Conservation (phyloP, 2,888 invertebrate species). For the Lamellibrachia satsuma region DNA sequence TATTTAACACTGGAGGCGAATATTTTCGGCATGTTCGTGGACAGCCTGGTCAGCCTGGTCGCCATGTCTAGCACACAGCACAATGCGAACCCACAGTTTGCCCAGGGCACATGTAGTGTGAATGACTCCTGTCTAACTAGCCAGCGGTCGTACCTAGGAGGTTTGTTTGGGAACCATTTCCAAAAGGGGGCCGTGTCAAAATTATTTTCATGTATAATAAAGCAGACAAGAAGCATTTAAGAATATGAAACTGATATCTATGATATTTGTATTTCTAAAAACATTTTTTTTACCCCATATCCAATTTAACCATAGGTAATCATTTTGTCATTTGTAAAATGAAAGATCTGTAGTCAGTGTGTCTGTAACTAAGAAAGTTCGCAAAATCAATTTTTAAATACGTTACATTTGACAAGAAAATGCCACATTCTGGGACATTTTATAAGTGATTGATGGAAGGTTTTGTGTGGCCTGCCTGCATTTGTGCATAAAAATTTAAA, state of each 20-base stretch:
- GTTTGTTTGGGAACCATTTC: background rate
- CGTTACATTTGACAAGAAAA: background rate
- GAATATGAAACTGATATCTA: background rate
- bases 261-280: background rate
- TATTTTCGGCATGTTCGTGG: background rate
- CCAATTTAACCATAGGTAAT: background rate
- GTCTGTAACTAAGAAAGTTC: background rate
- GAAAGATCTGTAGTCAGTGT: background rate
- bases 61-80: background rate
- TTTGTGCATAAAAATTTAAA: too few species aligned
- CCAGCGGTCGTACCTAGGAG: background rate
- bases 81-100: background rate
- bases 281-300: background rate
- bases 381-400: background rate
- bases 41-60: background rate
- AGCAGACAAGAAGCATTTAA: background rate
- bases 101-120: background rate
- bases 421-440: background rate
- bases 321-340: background rate
- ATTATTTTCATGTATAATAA: background rate
- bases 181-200: background rate
- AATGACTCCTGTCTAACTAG: background rate
- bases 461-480: too few species aligned
- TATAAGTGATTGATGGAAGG: background rate
- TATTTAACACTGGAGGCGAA: background rate